A percentile compares a stretch with the other conserved stretches of the same genome.
Conservation (phyloP, 1,140 invertebrate species). For the Apis florea region DNA sequence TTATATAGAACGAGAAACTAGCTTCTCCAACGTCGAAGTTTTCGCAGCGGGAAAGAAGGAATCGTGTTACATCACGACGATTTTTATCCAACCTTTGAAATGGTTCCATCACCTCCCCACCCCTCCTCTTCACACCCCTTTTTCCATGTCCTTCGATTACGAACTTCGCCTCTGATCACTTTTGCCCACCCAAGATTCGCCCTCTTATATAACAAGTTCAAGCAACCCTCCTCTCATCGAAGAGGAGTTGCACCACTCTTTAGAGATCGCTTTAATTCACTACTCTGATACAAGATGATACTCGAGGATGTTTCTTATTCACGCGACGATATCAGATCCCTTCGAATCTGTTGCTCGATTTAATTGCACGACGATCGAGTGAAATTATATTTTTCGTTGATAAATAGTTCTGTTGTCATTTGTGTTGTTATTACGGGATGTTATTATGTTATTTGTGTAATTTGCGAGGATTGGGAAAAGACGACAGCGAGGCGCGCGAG, state of each 20-base stretch:
- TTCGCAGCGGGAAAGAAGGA: not conserved
- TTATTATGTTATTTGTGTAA: not conserved
- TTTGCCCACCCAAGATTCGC: not conserved
- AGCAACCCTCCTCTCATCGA: constrained; percentile 46
- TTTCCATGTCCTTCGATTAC: constrained; percentile 47
- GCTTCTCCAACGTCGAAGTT: not conserved
- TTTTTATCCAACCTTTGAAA: not conserved
- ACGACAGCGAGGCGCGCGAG: too few species aligned
- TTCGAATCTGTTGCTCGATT: not conserved
- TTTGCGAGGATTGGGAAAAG: not conserved
- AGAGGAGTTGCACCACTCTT: constrained; percentile 23
- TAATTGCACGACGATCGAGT: not conserved
- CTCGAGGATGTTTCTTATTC: not conserved
- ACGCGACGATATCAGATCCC: not conserved
- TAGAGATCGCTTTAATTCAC: constrained; percentile 50
- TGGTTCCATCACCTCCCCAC: not conserved
- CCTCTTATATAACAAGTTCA: constrained; percentile 58
- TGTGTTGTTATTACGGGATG: too few species aligned
- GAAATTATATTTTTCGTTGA: too few species aligned
- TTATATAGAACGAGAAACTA: not conserved
- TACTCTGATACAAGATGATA: too few species aligned
- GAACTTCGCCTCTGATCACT: constrained; percentile 38
- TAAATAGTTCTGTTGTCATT: too few species aligned
- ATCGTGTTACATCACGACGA: constrained; percentile 16
- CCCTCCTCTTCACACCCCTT: not conserved